phyloP scores from a whole-genome alignment of 2,888 invertebrate species.

The Scotopteryx bipunctaria region DNA sequence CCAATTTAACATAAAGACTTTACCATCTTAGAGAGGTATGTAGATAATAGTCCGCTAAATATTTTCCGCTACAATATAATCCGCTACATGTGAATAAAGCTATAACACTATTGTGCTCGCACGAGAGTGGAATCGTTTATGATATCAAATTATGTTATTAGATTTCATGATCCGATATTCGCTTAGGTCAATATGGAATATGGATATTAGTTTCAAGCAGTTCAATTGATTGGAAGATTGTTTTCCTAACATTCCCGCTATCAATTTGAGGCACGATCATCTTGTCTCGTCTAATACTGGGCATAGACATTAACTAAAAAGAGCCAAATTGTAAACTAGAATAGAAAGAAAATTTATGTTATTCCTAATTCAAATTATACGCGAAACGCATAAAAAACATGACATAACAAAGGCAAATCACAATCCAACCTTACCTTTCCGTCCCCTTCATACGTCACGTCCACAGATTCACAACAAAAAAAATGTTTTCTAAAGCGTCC shows the following conservation, averaged over 20 bases:
- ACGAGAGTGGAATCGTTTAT: constrained; percentile 9
- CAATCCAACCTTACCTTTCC: constrained; percentile 30
- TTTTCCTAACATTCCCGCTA: not conserved
- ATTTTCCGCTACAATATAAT: no score
- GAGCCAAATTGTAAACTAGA: no score
- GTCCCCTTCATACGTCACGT: constrained; percentile 41
- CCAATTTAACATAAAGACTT: no score
- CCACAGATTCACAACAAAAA: constrained; percentile 53
- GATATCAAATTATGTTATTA: constrained; percentile 11
- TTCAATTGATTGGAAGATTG: constrained; percentile 16
- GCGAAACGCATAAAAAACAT: not conserved
- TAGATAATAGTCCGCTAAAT: no score
- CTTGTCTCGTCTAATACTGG: no score
- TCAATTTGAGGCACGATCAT: no score
- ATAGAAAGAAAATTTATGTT: no score
- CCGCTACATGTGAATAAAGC: no score
- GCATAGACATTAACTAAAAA: no score
- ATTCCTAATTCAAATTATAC: no score
- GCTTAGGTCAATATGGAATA: constrained; percentile 6
- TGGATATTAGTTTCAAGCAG: constrained; percentile 12
- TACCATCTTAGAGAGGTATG: no score
- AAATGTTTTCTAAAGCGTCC: constrained; percentile 66
- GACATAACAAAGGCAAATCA: constrained; percentile 14
- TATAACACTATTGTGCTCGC: constrained; percentile 5
- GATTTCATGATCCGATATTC: constrained; percentile 14